These are phyloP conservation scores for Cladopsammia gracilis DNA, from an alignment of 64 coral and sea anemone genomes.

Conservation along the genomic window DNA sequence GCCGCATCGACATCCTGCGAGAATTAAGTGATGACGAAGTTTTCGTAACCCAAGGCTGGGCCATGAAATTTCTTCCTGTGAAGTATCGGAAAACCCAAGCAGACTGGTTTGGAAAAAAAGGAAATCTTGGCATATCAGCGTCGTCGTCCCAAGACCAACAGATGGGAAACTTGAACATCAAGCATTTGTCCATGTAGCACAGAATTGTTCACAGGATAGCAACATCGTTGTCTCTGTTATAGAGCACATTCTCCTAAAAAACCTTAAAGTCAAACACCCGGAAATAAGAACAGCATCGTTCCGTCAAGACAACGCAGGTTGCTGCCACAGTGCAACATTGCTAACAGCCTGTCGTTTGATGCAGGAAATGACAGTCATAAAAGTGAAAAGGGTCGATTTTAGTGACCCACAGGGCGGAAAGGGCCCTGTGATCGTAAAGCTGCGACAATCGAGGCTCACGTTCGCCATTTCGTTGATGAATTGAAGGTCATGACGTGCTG, in stretches of 20 bases:
- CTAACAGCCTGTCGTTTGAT: slow-evolving; percentile 39
- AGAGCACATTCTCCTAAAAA: slow-evolving; percentile 9
- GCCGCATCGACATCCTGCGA: slow-evolving; percentile 4
- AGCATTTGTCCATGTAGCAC: slow-evolving; percentile 45
- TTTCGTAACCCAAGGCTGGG: too few species aligned
- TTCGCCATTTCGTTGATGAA: slow-evolving; percentile 36
- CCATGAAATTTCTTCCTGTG: too few species aligned
- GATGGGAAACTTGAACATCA: slow-evolving; percentile 32
- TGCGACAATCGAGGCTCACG: slow-evolving; percentile 63
- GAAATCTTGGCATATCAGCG: slow-evolving; percentile 56
- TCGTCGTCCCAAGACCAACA: neutral
- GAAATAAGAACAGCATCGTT: slow-evolving; percentile 37
- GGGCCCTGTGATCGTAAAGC: slow-evolving; percentile 73
- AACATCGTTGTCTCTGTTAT: slow-evolving; percentile 44
- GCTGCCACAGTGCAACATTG: slow-evolving; percentile 48
- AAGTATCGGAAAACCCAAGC: too few species aligned
- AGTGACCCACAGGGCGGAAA: slow-evolving; percentile 62
- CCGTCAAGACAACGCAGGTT: slow-evolving; percentile 47
- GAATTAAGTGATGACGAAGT: neutral
- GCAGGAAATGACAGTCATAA: slow-evolving; percentile 27
- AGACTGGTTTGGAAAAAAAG: too few species aligned
- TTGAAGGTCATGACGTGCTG: slow-evolving; percentile 71
- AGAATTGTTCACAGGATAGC: slow-evolving; percentile 62
- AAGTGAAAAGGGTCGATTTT: slow-evolving; percentile 49
- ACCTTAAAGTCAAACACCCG: slow-evolving; percentile 13